Evolutionary conservation across 1,140 invertebrate species (phyloP).

Genomic region (Caenorhabditis elegans): DNA sequence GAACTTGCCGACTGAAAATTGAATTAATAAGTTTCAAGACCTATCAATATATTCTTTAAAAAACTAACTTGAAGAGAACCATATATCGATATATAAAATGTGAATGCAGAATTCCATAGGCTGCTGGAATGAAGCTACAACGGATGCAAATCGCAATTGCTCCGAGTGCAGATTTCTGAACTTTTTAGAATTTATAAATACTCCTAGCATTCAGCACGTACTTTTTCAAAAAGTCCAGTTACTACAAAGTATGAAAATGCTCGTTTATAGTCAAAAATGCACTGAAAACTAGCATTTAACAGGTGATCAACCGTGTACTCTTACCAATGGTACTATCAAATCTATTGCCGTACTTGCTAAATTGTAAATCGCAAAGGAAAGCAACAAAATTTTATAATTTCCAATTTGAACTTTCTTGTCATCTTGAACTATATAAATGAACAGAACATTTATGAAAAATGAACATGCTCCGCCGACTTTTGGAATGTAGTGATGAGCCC

Average conservation of each 20-base stretch:
- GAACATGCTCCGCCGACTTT: background rate
- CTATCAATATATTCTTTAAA: background rate
- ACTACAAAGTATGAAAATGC: background rate
- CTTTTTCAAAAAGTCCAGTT: background rate
- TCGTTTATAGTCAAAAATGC: background rate
- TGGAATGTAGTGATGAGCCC: background rate
- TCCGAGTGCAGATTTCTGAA: background rate
- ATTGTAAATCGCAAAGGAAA: background rate
- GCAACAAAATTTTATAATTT: background rate
- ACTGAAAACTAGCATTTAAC: background rate
- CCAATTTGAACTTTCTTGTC: background rate
- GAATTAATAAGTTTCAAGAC: background rate
- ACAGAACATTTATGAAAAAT: background rate
- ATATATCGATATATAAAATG: background rate
- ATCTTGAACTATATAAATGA: background rate
- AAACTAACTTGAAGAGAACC: background rate
- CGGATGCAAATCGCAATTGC: background rate
- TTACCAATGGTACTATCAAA: background rate
- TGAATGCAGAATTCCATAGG: background rate
- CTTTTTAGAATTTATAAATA: no score
- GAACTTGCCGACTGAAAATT: background rate
- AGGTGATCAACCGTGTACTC: no score
- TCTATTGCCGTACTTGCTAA: background rate
- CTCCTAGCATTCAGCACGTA: constrained; percentile 80
- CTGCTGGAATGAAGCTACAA: background rate